phyloP scores from a whole-genome alignment of 2,888 invertebrate genomes.

The Campoplex nolae region DNA sequence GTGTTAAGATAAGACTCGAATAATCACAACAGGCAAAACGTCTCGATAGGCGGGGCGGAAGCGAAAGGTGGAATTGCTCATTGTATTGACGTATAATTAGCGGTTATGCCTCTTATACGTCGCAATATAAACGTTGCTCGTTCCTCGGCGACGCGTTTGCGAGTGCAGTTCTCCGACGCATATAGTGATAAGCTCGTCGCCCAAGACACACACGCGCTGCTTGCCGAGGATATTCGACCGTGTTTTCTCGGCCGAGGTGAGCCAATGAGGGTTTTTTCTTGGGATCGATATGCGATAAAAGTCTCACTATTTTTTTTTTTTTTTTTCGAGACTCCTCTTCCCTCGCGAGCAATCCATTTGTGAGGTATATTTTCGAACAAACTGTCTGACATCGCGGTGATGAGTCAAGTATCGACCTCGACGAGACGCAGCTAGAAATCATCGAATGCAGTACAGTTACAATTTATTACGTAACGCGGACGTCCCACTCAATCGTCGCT shows the following conservation, averaged over 20 bases:
- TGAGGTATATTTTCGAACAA: conserved; percentile 18
- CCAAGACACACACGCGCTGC: background rate
- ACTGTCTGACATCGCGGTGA: conserved; percentile 17
- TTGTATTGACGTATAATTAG: conserved; percentile 43
- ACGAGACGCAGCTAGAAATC: conserved; percentile 5
- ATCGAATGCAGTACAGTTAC: conserved; percentile 25
- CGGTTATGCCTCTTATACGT: conserved; percentile 13
- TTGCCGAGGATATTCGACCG: background rate
- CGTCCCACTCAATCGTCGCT: background rate
- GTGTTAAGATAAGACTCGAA: background rate
- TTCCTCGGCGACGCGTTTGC: conserved; percentile 1
- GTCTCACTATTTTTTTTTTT: background rate
- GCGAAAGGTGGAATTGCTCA: conserved; percentile 41
- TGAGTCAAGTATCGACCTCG: conserved; percentile 37
- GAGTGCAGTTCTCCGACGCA: conserved; percentile 9
- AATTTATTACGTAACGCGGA: conserved; percentile 20
- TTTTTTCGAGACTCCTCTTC: conserved; percentile 6
- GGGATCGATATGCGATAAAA: conserved; percentile 6
- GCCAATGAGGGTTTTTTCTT: background rate
- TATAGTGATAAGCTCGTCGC: conserved; percentile 26
- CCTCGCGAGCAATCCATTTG: conserved; percentile 16
- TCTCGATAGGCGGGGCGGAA: conserved; percentile 14
- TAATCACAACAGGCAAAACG: background rate
- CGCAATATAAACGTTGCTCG: conserved; percentile 32
- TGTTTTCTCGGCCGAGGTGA: conserved; percentile 10